Conservation (phyloP, 2,113 vertebrate species). For the Actinemys pallida region DNA sequence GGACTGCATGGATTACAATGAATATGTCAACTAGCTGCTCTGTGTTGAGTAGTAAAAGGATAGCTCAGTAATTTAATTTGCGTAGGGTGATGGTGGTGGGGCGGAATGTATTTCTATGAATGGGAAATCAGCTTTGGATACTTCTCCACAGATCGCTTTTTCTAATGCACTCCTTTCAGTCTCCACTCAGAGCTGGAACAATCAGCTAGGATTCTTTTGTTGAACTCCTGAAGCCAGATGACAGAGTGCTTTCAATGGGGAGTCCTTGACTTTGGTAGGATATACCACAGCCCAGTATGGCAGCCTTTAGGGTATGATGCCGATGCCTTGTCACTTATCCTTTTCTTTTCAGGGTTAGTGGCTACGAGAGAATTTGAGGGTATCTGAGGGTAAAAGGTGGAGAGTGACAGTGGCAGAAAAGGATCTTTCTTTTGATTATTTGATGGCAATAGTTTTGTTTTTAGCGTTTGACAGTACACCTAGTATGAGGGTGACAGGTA, state of each 20-base stretch:
- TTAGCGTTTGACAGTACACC: neutral
- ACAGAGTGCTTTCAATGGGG: neutral
- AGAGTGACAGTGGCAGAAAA: rapidly evolving
- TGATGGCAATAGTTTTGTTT: neutral
- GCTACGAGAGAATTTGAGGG: neutral
- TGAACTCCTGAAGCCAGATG: rapidly evolving
- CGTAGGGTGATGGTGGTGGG: rapidly evolving
- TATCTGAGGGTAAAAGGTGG: no score
- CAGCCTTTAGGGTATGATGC: neutral
- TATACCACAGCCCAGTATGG: neutral
- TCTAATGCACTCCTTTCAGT: neutral
- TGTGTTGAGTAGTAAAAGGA: neutral
- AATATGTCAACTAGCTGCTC: neutral
- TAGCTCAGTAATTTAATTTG: neutral
- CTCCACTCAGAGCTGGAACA: rapidly evolving
- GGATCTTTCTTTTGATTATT: neutral
- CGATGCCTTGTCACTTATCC: no score
- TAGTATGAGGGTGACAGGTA: neutral
- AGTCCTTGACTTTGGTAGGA: neutral
- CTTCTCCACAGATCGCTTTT: neutral
- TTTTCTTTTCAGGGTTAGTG: neutral
- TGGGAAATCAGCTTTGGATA: neutral
- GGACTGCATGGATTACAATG: neutral
- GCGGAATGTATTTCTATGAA: neutral
- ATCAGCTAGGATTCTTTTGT: neutral